Conservation (phyloP, 2,113 vertebrate genomes). For the Gasterosteus aculeatus region DNA sequence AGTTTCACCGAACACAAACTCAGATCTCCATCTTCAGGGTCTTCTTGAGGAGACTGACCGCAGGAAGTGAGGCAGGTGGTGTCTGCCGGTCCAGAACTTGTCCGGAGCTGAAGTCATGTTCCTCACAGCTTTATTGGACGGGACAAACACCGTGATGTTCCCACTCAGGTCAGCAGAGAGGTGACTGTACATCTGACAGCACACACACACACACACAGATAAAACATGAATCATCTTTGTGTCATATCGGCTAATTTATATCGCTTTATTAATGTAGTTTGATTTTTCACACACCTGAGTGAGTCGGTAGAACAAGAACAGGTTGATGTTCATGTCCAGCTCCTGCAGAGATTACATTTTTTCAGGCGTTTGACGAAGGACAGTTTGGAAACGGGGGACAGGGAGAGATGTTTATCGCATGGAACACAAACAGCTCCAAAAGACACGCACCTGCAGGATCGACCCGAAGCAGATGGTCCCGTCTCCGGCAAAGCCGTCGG, state of each 20-base stretch:
- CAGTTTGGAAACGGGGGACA: no score
- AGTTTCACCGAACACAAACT: not conserved
- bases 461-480: constrained; percentile 87
- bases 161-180: constrained; percentile 69
- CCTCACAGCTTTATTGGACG: constrained; percentile 76
- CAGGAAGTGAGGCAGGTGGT: constrained; percentile 82
- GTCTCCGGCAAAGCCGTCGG: constrained; percentile 83
- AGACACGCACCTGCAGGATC: constrained; percentile 72
- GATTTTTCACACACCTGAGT: constrained; percentile 74
- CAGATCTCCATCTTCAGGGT: not conserved
- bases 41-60: constrained; percentile 74
- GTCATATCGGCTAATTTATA: not conserved
- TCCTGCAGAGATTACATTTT: constrained; percentile 79
- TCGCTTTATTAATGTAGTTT: not conserved
- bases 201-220: constrained; percentile 22
- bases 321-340: constrained; percentile 80
- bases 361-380: not conserved
- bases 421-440: constrained; percentile 59
- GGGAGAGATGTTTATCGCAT: not conserved
- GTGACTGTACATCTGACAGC: constrained; percentile 25
- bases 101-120: constrained; percentile 71
- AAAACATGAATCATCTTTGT: not conserved
- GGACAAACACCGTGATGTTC: constrained; percentile 87
- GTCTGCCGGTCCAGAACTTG: constrained; percentile 82
- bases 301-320: constrained; percentile 79